Percentiles rank a stretch among this genome's conserved stretches.
Evolutionary conservation across 2,113 vertebrate species (phyloP).

Genomic region (Artemisiospiza belli): DNA sequence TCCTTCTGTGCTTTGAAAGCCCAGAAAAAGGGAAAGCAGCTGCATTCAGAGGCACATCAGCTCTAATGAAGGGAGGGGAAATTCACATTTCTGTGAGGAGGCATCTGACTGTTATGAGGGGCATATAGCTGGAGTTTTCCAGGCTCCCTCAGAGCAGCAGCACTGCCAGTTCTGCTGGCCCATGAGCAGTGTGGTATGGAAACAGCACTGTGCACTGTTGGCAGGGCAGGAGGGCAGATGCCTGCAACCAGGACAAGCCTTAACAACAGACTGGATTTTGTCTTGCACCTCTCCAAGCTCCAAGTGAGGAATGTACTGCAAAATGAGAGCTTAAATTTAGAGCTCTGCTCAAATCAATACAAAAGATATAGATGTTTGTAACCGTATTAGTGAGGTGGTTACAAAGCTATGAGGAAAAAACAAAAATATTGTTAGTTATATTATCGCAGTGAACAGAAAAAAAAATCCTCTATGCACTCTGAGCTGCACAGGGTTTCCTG

Average conservation of each 20-base stretch:
- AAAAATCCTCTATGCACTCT: neutral
- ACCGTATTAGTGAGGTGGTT: neutral
- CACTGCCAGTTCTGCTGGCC: neutral
- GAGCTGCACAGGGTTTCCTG: neutral
- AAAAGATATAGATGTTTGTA: neutral
- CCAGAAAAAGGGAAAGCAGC: neutral
- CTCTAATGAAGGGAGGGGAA: neutral
- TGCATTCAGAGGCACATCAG: accelerated
- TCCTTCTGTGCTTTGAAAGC: neutral
- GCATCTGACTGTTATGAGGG: neutral
- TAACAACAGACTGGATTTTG: neutral
- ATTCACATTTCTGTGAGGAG: neutral
- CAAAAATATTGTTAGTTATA: neutral
- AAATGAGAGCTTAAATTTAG: neutral
- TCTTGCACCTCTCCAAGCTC: neutral
- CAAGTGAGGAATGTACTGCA: neutral
- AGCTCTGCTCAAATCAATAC: neutral
- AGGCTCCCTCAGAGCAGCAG: neutral
- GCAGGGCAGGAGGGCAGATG: neutral
- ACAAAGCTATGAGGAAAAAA: neutral
- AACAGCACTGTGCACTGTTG: accelerated
- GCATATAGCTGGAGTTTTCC: neutral
- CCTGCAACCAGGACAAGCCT: neutral
- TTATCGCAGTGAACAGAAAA: neutral
- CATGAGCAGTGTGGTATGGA: too few species aligned